These are phyloP conservation scores for Athetis lepigone DNA, from an alignment of 2,888 invertebrate species.

Conservation along the genomic window DNA sequence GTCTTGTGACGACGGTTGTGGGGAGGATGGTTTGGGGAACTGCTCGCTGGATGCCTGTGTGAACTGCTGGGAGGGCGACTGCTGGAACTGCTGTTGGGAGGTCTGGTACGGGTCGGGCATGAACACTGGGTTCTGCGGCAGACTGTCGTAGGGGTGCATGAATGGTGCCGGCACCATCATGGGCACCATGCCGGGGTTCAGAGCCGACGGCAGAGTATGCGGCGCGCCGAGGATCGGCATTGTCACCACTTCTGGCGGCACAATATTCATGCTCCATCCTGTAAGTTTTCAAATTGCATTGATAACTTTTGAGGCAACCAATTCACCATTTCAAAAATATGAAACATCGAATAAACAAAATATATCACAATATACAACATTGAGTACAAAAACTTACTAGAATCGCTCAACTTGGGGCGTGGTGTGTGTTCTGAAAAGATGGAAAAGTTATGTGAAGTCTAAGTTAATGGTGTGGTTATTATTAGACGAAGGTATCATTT, in stretches of 20 bases:
- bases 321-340: background rate
- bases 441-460: constrained; percentile 33
- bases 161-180: constrained; percentile 60
- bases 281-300: constrained; percentile 65
- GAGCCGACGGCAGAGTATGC: constrained; percentile 23
- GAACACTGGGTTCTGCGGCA: constrained; percentile 36
- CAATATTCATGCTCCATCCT: constrained; percentile 74
- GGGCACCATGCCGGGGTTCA: constrained; percentile 49
- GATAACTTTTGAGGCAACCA: constrained; percentile 20
- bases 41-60: constrained; percentile 25
- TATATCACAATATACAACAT: constrained; percentile 13
- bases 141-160: constrained; percentile 36
- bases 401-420: constrained; percentile 51
- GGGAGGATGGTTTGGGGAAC: background rate
- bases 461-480: background rate
- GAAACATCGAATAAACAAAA: background rate
- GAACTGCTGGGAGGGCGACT: constrained; percentile 3
- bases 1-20: constrained; percentile 9
- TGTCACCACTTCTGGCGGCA: constrained; percentile 64
- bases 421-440: constrained; percentile 58
- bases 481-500: constrained; percentile 5
- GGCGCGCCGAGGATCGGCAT: constrained; percentile 43
- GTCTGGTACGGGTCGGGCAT: constrained; percentile 1
- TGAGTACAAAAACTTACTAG: constrained; percentile 54
- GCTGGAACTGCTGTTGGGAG: constrained; percentile 12